Base-by-base conservation (phyloP, 2,797 vertebrate species). In the Cephalopachus bancanus region DNA sequence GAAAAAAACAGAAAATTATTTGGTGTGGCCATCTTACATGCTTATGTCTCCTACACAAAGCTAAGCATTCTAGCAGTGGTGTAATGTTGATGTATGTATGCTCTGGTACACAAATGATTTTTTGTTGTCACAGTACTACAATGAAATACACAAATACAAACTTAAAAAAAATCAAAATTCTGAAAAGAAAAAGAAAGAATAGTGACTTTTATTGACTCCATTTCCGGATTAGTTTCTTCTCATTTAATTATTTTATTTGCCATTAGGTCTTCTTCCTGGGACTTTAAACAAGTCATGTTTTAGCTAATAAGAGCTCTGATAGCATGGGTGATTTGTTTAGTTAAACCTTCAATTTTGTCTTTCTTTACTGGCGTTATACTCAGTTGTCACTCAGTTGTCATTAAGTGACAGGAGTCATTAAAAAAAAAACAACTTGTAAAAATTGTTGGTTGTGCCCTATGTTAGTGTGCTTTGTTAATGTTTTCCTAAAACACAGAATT, bases 91-190 rank as follows among this genome's bases (percentile, higher is more conserved):
- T 98, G 97, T 98, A 97, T 98, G 98, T 99, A 98, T 98, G 97
- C 98, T 98, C 98, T 98, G 98, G 97, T 98, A 98, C 96, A 98
- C 97, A 98, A 96, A 97, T 99, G 98, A 98, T 97, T 98, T 99
- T 97, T 98, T 98, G 98, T 98, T 99, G 98, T 98, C 95, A 98
- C 98, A 98, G 98, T 99, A 99, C 98, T 99, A 99, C 99, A 99
- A 98, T 99, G 98, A 98, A 98, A 98, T 98, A 98, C 93, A 95
- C 98, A 98, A 98, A 98, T 98, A 98, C 98, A 98, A 97, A 87
- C 87, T 98, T 97, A 98, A 44, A 44, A 44, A 44, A 44, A 44
- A 44, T 44, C 44, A 44, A 44, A 44, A 75, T 67, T 90, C 89
- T 81, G n/a, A 74, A 67, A 44, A 78, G 44, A 69, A 44, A 44